These are phyloP conservation scores for Philonicus albiceps DNA, from an alignment of 2,888 invertebrate species.

Conservation along the genomic window DNA sequence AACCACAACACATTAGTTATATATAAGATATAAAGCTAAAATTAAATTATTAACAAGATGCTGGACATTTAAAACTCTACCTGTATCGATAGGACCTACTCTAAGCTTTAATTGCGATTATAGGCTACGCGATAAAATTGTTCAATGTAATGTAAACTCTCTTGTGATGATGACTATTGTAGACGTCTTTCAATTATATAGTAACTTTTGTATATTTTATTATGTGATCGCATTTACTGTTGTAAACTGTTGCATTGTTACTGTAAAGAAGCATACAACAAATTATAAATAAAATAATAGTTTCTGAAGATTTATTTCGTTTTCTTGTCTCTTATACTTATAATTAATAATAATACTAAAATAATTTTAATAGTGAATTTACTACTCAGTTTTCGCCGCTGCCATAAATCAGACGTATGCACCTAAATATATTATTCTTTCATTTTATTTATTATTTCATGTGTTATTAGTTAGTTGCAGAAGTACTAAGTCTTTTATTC, in stretches of 20 bases:
- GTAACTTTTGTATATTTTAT: neutral
- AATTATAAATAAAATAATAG: neutral
- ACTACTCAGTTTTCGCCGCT: too few relatives aligned
- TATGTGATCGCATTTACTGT: conserved; percentile 24
- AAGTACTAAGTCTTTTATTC: too few relatives aligned
- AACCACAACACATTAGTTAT: neutral
- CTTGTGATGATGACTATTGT: conserved; percentile 15
- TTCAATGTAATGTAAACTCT: neutral
- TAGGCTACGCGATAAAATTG: neutral
- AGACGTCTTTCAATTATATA: neutral
- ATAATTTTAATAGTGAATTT: too few relatives aligned
- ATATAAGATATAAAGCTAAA: conserved; percentile 5
- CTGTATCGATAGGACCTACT: neutral
- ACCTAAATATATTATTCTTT: too few relatives aligned
- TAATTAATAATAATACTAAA: too few relatives aligned
- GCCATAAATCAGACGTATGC: too few relatives aligned
- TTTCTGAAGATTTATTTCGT: neutral
- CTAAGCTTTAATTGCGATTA: conserved; percentile 11
- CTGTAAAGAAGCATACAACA: neutral
- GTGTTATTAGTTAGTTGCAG: too few relatives aligned
- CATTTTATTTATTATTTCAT: too few relatives aligned
- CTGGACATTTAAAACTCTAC: conserved; percentile 30
- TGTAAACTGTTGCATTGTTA: conserved; percentile 19
- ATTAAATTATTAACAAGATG: conserved; percentile 20
- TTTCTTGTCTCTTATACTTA: neutral